Base-by-base conservation (phyloP, 1,140 invertebrate species). In the Chironomus striatipennis region DNA sequence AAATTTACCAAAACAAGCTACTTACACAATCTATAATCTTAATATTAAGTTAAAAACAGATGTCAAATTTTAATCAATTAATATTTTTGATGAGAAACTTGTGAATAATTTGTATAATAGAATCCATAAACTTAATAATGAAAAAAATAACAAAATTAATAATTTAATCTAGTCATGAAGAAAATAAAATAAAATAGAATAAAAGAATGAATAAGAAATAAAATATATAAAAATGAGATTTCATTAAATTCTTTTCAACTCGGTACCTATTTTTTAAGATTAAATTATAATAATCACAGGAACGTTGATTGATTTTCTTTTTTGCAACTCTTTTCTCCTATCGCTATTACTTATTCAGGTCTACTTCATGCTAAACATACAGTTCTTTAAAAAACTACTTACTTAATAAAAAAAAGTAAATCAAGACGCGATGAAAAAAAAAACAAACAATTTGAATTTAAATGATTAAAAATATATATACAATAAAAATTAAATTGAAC, bases 251-350 rank as follows among this genome's bases (percentile, higher is more conserved):
- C 12, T 57, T 57, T 15, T 57, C 47, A 57, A 57, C 47, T 57
- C 47, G 47, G 47, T 57, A 57, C 47, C 47, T 57, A 57, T 57
- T n/a, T 57, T 57, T n/a, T 12, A 57, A 57, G n/a, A 57, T 57
- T 1, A 57, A 15, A n/a, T 5, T n/a, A 57, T n/a, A 57, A 57
- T 57, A n/a, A 57, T n/a, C 12, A 57, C 12, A 57, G 12, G 12
- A 5, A 57, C 4, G n/a, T 57, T 57, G 47, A 47, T 34, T 47
- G 43, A 57, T 57, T n/a, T n/a, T 15, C n/a, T n/a, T 57, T 57
- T 57, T 15, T 10, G 15, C 47, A 57, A 34, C 24, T 34, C 15
- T 57, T 57, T 57, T 57, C 24, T 4, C 47, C 12, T 57, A 12
- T 34, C 24, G 1, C 24, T 34, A 57, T n/a, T 57, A 57, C 47